Evolutionary conservation across 2,797 vertebrate genomes (phyloP).

Genomic region (Clarias fuscus): DNA sequence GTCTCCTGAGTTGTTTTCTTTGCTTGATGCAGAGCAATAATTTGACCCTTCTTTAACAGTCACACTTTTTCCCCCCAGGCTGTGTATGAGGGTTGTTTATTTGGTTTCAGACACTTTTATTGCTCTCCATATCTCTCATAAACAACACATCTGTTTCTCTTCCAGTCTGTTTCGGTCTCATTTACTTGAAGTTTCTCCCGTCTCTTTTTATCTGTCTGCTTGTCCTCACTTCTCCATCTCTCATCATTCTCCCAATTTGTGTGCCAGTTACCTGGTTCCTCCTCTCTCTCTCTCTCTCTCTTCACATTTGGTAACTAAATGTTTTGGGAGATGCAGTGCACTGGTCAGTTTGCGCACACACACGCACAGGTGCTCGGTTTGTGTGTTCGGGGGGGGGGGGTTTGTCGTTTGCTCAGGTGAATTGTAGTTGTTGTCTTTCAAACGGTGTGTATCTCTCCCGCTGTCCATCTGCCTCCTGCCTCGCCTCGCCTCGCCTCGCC

Average conservation of each 20-base stretch:
- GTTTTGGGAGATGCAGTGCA: background rate
- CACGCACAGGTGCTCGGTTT: background rate
- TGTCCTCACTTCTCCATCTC: background rate
- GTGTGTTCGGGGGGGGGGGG: background rate
- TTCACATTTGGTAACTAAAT: background rate
- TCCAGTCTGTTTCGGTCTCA: background rate
- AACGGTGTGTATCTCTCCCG: background rate
- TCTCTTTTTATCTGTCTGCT: background rate
- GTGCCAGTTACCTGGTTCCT: background rate
- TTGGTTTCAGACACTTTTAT: background rate
- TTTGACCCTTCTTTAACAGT: background rate
- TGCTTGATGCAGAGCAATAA: too few species aligned
- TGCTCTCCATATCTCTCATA: background rate
- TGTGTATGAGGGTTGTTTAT: constrained; percentile 2
- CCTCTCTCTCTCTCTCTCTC: background rate
- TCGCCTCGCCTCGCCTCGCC: too few species aligned
- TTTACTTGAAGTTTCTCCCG: background rate
- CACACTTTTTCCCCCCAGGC: too few species aligned
- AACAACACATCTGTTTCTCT: background rate
- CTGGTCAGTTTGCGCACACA: background rate
- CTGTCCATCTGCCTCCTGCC: constrained; percentile 3
- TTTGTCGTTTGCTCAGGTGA: background rate
- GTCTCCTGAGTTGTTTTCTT: background rate
- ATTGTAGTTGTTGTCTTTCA: background rate
- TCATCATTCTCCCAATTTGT: background rate